Evolutionary conservation across 2,888 invertebrate species (phyloP), one percentile per base, ranked within the genome.

Genomic region (Clostera curtula): DNA sequence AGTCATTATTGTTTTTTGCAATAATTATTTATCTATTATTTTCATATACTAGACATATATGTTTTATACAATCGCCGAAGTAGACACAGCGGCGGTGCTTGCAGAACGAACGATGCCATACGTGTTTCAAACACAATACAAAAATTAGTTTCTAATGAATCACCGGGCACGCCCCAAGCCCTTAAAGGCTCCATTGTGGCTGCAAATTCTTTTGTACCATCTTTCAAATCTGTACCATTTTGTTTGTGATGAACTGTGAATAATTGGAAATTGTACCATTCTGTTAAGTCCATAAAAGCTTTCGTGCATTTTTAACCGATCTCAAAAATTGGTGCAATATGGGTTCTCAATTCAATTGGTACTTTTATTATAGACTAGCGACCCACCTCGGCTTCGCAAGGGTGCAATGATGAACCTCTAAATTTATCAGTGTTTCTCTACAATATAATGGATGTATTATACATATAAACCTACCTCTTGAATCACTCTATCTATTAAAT

Each of bases 141-240:
- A 38, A 55, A 69, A 71, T 71, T 70, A 53, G 68, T 64, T 70
- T 58, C 53, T 70, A 70, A 73, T 70, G 64, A 63, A 61, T 52
- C 40, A 43, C 34, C 42, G 16, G 41, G 27, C 58, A 67, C 69
- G 64, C 65, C 67, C 37, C 25, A 32, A 4, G 6, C 5, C 15
- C 33, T 48, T 49, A 30, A 34, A 21, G 25, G 18, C 27, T 26
- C 25, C 25, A 26, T 32, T 34, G 26, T 21, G 26, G 25, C 11
- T 14, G 8, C 14, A 10, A 8, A 5, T 13, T 10, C 10, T 22
- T 23, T 14, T 23, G 23, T n/a, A 9, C 14, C 10, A 23, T 23
- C 15, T 13, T 23, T 23, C 23, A 6, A 23, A 23, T 23, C 15
- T 5, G 14, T 9, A 7, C 23, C 23, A 23, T 10, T 23, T 6